phyloP scores from a whole-genome alignment of 2,888 invertebrate species.

The Eremobia ochroleuca region DNA sequence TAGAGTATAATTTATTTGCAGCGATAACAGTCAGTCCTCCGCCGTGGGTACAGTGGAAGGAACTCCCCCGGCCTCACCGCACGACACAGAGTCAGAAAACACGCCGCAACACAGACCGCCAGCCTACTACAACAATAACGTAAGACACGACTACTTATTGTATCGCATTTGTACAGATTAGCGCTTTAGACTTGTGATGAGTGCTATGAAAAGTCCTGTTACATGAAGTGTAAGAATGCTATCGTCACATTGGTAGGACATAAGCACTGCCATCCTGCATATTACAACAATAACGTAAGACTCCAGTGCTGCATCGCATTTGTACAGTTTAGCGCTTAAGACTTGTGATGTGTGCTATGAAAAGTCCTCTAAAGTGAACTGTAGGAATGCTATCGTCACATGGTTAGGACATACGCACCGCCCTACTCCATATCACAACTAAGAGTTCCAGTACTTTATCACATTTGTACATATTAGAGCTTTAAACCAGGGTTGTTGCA shows the following conservation, averaged over 20 bases:
- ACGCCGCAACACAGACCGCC: slow-evolving; percentile 71
- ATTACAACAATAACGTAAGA: background rate
- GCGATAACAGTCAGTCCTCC: slow-evolving; percentile 87
- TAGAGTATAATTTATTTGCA: slow-evolving; percentile 57
- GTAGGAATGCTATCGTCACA: background rate
- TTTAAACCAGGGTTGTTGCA: too few species aligned
- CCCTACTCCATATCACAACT: background rate
- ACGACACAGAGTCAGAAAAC: slow-evolving; percentile 67
- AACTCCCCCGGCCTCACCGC: slow-evolving; percentile 75
- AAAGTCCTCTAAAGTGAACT: background rate
- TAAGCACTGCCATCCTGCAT: background rate
- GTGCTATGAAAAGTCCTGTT: slow-evolving; percentile 3
- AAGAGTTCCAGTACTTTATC: background rate
- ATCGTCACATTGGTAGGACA: background rate
- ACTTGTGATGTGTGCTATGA: background rate
- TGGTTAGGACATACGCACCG: background rate
- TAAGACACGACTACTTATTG: slow-evolving; percentile 63
- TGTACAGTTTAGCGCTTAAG: background rate
- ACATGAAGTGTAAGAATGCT: background rate
- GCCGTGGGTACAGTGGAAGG: slow-evolving; percentile 74
- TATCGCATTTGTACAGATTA: slow-evolving; percentile 25
- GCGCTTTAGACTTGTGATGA: slow-evolving; percentile 19
- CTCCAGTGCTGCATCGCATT: background rate
- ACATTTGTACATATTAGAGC: background rate
- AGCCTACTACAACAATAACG: slow-evolving; percentile 76